Evolutionary conservation across 2,888 invertebrate genomes (phyloP).

Genomic region (Odiellus spinosus): DNA sequence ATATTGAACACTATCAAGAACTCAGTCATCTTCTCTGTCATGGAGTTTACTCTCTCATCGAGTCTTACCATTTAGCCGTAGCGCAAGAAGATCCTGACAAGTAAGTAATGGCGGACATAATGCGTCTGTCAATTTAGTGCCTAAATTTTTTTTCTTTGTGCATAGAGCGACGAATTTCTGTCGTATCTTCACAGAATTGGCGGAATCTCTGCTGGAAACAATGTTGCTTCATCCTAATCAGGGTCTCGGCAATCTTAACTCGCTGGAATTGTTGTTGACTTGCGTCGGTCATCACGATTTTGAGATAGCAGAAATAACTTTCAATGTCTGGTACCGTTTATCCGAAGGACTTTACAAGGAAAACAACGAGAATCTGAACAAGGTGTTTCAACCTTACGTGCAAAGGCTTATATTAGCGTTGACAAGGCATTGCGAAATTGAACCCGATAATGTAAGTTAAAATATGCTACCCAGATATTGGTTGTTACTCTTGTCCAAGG

Average conservation of each 20-base stretch:
- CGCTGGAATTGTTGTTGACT: slow-evolving; percentile 70
- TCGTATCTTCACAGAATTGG: slow-evolving; percentile 83
- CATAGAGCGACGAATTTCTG: slow-evolving; percentile 71
- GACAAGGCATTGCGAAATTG: slow-evolving; percentile 86
- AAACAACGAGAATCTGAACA: slow-evolving; percentile 61
- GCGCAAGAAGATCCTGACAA: slow-evolving; percentile 82
- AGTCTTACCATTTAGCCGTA: slow-evolving; percentile 75
- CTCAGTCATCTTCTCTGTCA: slow-evolving; percentile 66
- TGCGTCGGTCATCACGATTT: slow-evolving; percentile 96
- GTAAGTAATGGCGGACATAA: slow-evolving; percentile 37
- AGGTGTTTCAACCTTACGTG: slow-evolving; percentile 72
- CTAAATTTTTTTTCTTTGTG: slow-evolving; percentile 18
- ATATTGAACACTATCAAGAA: slow-evolving; percentile 41
- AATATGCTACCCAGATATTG: too few species aligned
- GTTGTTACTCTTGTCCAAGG: too few species aligned
- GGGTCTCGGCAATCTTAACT: slow-evolving; percentile 44
- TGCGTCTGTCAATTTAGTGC: too few species aligned
- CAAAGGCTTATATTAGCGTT: slow-evolving; percentile 76
- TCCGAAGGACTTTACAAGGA: slow-evolving; percentile 85
- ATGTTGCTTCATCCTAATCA: slow-evolving; percentile 50
- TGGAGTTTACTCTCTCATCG: slow-evolving; percentile 60
- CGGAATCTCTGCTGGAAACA: slow-evolving; percentile 68
- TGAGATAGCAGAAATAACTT: slow-evolving; percentile 75
- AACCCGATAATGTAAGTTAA: slow-evolving; percentile 63
- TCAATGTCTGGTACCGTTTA: slow-evolving; percentile 88